Conservation (phyloP, 2,113 vertebrate genomes). For the Oplegnathus fasciatus region DNA sequence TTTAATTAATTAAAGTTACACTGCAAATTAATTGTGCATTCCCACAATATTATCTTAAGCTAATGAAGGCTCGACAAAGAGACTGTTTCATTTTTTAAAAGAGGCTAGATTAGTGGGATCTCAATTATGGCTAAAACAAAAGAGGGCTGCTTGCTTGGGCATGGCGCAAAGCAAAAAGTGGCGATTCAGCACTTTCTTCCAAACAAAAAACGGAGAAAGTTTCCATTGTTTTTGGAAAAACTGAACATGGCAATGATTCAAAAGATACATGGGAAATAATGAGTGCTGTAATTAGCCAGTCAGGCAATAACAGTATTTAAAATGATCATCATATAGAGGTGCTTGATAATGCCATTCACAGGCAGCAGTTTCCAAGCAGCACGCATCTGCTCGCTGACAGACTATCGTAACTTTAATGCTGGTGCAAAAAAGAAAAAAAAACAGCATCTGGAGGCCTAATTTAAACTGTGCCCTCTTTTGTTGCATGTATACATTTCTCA, state of each 20-base stretch:
- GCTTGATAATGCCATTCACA: slow-evolving; percentile 75
- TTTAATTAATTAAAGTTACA: slow-evolving; percentile 87
- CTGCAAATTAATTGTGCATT: slow-evolving; percentile 86
- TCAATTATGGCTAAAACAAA: slow-evolving; percentile 89
- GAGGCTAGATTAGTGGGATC: slow-evolving; percentile 86
- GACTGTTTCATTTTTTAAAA: slow-evolving; percentile 81
- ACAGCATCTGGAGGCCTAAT: slow-evolving; percentile 25
- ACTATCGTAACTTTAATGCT: slow-evolving; percentile 37
- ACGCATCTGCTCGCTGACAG: slow-evolving; percentile 31
- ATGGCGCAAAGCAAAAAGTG: slow-evolving; percentile 79
- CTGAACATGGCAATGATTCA: slow-evolving; percentile 87
- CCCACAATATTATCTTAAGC: slow-evolving; percentile 88
- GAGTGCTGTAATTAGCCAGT: slow-evolving; percentile 84
- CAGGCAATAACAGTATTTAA: slow-evolving; percentile 78
- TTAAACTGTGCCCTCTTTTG: slow-evolving; percentile 46
- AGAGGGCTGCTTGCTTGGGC: slow-evolving; percentile 80
- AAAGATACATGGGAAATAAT: slow-evolving; percentile 88
- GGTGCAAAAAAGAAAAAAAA: background rate
- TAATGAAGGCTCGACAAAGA: slow-evolving; percentile 86
- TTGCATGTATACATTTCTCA: slow-evolving; percentile 5
- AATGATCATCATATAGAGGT: slow-evolving; percentile 75
- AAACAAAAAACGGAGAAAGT: slow-evolving; percentile 85
- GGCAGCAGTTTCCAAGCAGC: slow-evolving; percentile 49
- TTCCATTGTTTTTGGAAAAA: slow-evolving; percentile 86
- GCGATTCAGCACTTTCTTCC: slow-evolving; percentile 84